These are phyloP conservation scores for Drosophila fungiperda DNA, from an alignment of 2,888 invertebrate genomes.

Conservation along the genomic window DNA sequence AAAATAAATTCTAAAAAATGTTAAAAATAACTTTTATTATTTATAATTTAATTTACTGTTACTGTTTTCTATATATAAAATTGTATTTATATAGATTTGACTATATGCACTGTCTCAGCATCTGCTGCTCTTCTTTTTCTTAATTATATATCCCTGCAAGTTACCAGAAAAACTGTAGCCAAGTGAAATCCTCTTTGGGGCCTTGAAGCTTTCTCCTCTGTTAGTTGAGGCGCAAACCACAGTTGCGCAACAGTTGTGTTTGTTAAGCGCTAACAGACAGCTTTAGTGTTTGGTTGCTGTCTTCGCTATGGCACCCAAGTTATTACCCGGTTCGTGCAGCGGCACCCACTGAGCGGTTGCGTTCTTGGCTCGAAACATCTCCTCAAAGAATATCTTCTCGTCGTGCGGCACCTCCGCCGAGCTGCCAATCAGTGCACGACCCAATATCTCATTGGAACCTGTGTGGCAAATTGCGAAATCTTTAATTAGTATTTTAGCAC, in stretches of 20 bases:
- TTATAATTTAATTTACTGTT: background rate
- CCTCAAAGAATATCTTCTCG: slow-evolving; percentile 86
- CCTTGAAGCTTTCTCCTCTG: background rate
- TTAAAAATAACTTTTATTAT: background rate
- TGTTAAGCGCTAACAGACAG: background rate
- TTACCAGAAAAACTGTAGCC: slow-evolving; percentile 46
- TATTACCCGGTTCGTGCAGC: slow-evolving; percentile 81
- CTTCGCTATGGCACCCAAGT: slow-evolving; percentile 61
- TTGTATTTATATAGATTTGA: background rate
- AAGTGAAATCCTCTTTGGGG: background rate
- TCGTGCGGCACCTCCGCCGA: slow-evolving; percentile 84
- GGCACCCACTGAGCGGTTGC: slow-evolving; percentile 88
- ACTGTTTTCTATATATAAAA: background rate
- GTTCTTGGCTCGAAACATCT: slow-evolving; percentile 87
- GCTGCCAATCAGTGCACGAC: slow-evolving; percentile 86
- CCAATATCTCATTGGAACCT: slow-evolving; percentile 87
- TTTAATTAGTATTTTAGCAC: background rate
- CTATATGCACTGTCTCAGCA: slow-evolving; percentile 21
- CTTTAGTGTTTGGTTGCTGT: slow-evolving; percentile 57
- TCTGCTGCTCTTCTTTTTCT: slow-evolving; percentile 21
- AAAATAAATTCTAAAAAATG: background rate
- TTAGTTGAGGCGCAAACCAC: slow-evolving; percentile 26
- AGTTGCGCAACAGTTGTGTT: slow-evolving; percentile 39
- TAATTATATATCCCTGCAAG: slow-evolving; percentile 70
- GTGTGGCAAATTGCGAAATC: background rate